Percentiles rank a stretch among this genome's conserved stretches.
phyloP scores from a whole-genome alignment of 2,113 vertebrate species.

The Cinclus cinclus region DNA sequence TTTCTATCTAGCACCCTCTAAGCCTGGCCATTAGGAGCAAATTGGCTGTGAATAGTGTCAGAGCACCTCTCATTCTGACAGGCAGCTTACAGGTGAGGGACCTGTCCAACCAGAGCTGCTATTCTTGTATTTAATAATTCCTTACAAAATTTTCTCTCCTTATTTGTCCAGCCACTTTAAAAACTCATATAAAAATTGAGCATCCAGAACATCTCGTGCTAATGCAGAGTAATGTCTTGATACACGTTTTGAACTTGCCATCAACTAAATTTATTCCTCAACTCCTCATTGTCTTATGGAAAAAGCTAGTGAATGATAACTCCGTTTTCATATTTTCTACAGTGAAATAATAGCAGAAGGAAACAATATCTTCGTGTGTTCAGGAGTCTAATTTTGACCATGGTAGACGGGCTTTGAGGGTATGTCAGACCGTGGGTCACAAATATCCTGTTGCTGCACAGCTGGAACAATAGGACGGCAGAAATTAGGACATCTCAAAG shows the following conservation, averaged over 20 bases:
- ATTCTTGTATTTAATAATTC: not conserved
- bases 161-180: not conserved
- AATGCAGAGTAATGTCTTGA: not conserved
- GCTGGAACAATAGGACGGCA: not conserved
- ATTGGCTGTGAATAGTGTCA: slow-evolving; percentile 12
- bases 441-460: not conserved
- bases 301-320: not conserved
- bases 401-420: not conserved
- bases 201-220: not conserved
- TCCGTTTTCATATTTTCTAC: not conserved
- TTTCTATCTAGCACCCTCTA: slow-evolving; percentile 4
- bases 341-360: not conserved
- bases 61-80: slow-evolving; percentile 6
- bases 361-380: not conserved
- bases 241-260: not conserved
- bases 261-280: not conserved
- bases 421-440: not conserved
- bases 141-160: not conserved
- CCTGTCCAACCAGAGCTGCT: not conserved
- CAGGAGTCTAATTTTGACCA: not conserved
- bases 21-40: slow-evolving; percentile 10
- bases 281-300: not conserved
- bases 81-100: not conserved
- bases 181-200: not conserved
- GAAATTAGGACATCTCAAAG: not conserved